phyloP scores from a whole-genome alignment of 2,113 vertebrate genomes.

The Ceyx melanurus region DNA sequence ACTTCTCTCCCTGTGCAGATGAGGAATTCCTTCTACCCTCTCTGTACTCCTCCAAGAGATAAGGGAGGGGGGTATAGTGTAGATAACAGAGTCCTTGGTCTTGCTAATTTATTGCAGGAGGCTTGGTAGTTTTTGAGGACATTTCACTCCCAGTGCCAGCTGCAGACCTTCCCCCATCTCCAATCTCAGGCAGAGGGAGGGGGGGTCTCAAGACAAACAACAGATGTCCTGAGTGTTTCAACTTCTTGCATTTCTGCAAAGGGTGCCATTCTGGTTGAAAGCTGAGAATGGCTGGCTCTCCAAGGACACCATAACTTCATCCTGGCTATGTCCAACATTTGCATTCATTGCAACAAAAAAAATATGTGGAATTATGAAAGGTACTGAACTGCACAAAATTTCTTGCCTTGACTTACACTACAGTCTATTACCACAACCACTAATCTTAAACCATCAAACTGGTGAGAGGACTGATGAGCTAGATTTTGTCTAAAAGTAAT shows the following conservation, averaged over 20 bases:
- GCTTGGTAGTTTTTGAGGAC: too few species aligned
- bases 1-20: too few species aligned
- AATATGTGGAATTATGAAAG: conserved; percentile 2
- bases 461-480: conserved; percentile 38
- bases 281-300: neutral
- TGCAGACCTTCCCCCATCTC: too few species aligned
- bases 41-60: too few species aligned
- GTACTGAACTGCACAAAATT: neutral
- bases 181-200: too few species aligned
- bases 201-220: too few species aligned
- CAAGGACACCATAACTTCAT: neutral
- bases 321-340: neutral
- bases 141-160: too few species aligned
- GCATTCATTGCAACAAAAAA: neutral
- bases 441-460: conserved; percentile 45
- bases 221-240: too few species aligned
- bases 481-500: conserved; percentile 62
- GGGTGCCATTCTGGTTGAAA: neutral
- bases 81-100: too few species aligned
- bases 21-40: too few species aligned
- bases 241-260: neutral
- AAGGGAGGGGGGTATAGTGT: too few species aligned
- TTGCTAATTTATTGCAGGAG: too few species aligned
- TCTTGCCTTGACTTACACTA: neutral
- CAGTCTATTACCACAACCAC: neutral